Percentiles rank a stretch among this genome's conserved stretches.
Conservation (phyloP, 2,113 vertebrate species). For the Microcebus ravelobensis region DNA sequence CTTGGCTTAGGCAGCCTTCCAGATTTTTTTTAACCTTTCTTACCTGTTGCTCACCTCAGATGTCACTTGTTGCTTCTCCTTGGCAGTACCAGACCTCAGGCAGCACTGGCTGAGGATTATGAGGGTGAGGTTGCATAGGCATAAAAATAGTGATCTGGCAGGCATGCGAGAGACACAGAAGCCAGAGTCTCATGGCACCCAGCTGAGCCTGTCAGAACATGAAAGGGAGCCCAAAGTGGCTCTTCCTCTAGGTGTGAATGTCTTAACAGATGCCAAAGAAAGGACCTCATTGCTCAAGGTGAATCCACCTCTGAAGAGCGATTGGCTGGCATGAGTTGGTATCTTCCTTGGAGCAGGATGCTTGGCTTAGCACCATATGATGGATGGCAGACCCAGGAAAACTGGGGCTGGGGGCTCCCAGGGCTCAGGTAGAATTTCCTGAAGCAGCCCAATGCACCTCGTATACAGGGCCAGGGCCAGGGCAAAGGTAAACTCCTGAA, state of each 20-base stretch:
- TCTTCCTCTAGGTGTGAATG: neutral
- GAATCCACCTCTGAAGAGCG: neutral
- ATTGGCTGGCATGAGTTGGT: neutral
- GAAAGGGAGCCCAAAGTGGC: neutral
- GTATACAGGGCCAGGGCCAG: neutral
- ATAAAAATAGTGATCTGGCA: neutral
- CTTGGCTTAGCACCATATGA: neutral
- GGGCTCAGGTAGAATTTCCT: neutral
- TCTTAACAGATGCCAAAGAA: neutral
- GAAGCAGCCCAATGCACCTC: neutral
- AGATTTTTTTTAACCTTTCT: neutral
- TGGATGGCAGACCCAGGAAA: neutral
- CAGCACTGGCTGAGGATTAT: neutral
- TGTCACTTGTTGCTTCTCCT: neutral
- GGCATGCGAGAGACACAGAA: neutral
- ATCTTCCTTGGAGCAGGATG: neutral
- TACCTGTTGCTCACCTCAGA: slow-evolving; percentile 4
- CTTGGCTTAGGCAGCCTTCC: neutral
- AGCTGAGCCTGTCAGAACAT: neutral
- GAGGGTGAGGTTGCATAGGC: neutral
- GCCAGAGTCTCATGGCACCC: neutral
- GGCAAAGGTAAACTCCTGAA: neutral
- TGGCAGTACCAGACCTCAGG: neutral
- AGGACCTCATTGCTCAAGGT: neutral
- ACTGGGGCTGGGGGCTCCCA: neutral